A percentile compares a stretch with the other conserved stretches of the same genome.
phyloP scores from a whole-genome alignment of 2,888 invertebrate species.

The Ophioninae sp. region DNA sequence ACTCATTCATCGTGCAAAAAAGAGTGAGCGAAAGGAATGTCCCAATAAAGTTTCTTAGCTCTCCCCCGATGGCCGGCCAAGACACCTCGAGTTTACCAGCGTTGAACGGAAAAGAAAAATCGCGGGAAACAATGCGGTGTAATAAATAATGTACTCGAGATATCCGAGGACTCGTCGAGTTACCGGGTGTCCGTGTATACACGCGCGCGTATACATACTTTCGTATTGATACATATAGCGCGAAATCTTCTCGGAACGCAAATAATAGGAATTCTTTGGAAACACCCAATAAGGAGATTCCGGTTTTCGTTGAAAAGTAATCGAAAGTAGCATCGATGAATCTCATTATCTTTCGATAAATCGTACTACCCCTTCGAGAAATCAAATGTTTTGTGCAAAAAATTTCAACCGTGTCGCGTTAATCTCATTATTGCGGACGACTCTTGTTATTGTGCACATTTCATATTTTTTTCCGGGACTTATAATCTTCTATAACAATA shows the following conservation, averaged over 20 bases:
- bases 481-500: too few relatives aligned
- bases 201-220: not conserved
- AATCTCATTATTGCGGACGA: too few relatives aligned
- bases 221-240: not conserved
- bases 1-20: constrained; percentile 15
- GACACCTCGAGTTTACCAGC: not conserved
- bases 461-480: too few relatives aligned
- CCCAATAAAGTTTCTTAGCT: constrained; percentile 33
- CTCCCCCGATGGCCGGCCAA: constrained; percentile 22
- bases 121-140: constrained; percentile 50
- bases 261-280: constrained; percentile 3
- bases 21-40: constrained; percentile 18
- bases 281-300: not conserved
- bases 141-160: constrained; percentile 46
- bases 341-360: constrained; percentile 6
- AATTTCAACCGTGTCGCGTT: too few relatives aligned
- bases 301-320: not conserved
- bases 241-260: constrained; percentile 4
- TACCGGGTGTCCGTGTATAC: not conserved
- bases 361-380: not conserved
- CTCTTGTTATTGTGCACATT: too few relatives aligned
- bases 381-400: not conserved
- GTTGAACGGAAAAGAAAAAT: constrained; percentile 34
- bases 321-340: not conserved
- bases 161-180: constrained; percentile 32